Evolutionary conservation across 2,113 vertebrate species (phyloP), one percentile per base, ranked within the genome.

Genomic region (Euleptes europaea): DNA sequence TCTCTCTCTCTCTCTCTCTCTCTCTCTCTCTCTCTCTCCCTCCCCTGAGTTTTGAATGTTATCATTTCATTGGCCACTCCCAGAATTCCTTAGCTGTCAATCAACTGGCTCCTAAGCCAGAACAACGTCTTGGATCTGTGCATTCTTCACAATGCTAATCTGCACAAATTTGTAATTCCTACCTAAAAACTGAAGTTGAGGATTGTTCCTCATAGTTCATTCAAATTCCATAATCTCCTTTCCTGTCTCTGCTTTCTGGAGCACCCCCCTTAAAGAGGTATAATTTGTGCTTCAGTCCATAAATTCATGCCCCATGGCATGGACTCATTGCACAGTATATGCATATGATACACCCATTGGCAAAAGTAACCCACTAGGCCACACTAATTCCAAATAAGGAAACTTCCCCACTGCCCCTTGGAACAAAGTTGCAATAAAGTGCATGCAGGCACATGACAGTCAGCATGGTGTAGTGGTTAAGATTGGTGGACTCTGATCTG

Each of bases 381-480:
- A 26, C 14, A 15, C 33, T 2, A 4, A 14, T 2, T 12, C 1
- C 4, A 54, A 71, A 7, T 73, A 47, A 57, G 63, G 60, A 85
- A 84, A 9, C 2, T 3, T 88, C 51, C 21, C 0, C 0, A 71
- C 60, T 77, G 40, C 51, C 5, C 86, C 14, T 54, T 71, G 67
- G 57, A 73, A 63, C 26, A 72, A 47, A 17, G n/a, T 14, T 65
- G 17, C 42, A 65, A 17, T 80, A 17, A 35, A 3, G n/a, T 77
- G 23, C 60, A 63, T 63, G 67, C 33, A 60, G 0, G 0, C 1
- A 0, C 51, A 42, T 6, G 28, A n/a, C n/a, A n/a, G n/a, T n/a
- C n/a, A n/a, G n/a, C n/a, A n/a, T n/a, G n/a, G n/a, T n/a, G n/a
- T n/a, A n/a, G n/a, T n/a, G n/a, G n/a, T n/a, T n/a, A n/a, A n/a